A percentile compares a stretch with the other conserved stretches of the same genome.
phyloP scores from a whole-genome alignment of 1,140 invertebrate genomes.

The Bombus waltoni region DNA sequence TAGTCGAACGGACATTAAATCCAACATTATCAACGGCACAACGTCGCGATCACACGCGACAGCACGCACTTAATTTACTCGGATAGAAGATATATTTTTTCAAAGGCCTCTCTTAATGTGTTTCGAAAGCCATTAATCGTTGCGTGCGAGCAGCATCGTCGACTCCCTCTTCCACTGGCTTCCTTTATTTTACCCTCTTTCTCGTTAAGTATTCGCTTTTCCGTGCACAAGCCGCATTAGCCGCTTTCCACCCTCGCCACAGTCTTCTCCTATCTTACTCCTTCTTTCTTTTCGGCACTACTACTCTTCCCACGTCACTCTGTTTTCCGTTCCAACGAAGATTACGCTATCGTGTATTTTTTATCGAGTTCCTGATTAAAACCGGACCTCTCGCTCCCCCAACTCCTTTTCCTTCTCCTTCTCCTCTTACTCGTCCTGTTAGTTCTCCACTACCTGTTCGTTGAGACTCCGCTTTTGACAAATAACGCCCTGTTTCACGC shows the following conservation, averaged over 20 bases:
- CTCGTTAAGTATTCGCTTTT: conserved; percentile 67
- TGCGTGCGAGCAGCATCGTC: conserved; percentile 49
- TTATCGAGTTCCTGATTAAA: conserved; percentile 71
- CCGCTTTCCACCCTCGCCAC: conserved; percentile 47
- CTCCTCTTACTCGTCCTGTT: neutral
- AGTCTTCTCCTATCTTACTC: conserved; percentile 60
- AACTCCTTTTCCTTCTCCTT: neutral
- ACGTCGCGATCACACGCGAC: neutral
- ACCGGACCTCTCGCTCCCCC: conserved; percentile 57
- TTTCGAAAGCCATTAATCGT: conserved; percentile 70
- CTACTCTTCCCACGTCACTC: conserved; percentile 39
- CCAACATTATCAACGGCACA: neutral
- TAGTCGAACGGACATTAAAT: conserved; percentile 31
- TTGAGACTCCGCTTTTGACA: conserved; percentile 53
- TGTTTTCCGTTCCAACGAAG: conserved; percentile 68
- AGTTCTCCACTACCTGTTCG: neutral
- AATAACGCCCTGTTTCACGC: conserved; percentile 63
- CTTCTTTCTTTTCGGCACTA: conserved; percentile 25
- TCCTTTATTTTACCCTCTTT: conserved; percentile 51
- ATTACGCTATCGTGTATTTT: conserved; percentile 74
- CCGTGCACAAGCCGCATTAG: conserved; percentile 60
- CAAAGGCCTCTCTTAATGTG: conserved; percentile 57
- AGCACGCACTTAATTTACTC: conserved; percentile 37
- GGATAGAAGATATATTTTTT: conserved; percentile 50
- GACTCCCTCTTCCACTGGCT: conserved; percentile 30